Conservation (phyloP, 2,888 invertebrate species). For the Tiliacea citrago region DNA sequence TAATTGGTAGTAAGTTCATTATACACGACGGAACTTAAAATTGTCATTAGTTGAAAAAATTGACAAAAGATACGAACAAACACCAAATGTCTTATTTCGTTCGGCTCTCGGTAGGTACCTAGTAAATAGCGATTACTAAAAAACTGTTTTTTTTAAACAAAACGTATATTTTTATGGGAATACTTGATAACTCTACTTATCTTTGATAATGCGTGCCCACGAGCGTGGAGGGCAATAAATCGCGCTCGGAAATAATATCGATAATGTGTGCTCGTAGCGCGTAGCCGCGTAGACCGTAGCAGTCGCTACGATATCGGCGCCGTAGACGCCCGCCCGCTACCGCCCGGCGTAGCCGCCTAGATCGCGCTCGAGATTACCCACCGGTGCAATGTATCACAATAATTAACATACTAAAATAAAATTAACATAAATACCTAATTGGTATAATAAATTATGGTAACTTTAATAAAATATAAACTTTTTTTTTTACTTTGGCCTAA, state of each 20-base stretch:
- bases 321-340: constrained; percentile 73
- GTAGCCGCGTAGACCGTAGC: constrained; percentile 79
- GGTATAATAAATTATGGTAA: constrained; percentile 19
- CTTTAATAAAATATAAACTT: constrained; percentile 11
- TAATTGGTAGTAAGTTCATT: constrained; percentile 23
- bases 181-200: constrained; percentile 25
- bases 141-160: not conserved
- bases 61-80: not conserved
- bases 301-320: constrained; percentile 78
- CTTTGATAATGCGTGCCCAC: constrained; percentile 47
- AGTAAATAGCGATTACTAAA: not conserved
- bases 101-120: not conserved
- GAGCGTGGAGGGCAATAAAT: constrained; percentile 46
- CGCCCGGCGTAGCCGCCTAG: constrained; percentile 42
- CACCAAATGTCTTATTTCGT: not conserved
- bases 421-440: constrained; percentile 24
- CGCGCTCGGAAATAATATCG: constrained; percentile 46
- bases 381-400: constrained; percentile 36
- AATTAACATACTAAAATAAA: constrained; percentile 41
- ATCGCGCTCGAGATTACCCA: constrained; percentile 40
- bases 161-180: not conserved
- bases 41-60: constrained; percentile 4
- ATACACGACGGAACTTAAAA: constrained; percentile 2
- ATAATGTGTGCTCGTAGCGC: constrained; percentile 60
- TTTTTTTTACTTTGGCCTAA: not conserved